A percentile compares a stretch with the other conserved stretches of the same genome.
phyloP scores from a whole-genome alignment of 2,797 vertebrate species.

The Hybognathus amarus region DNA sequence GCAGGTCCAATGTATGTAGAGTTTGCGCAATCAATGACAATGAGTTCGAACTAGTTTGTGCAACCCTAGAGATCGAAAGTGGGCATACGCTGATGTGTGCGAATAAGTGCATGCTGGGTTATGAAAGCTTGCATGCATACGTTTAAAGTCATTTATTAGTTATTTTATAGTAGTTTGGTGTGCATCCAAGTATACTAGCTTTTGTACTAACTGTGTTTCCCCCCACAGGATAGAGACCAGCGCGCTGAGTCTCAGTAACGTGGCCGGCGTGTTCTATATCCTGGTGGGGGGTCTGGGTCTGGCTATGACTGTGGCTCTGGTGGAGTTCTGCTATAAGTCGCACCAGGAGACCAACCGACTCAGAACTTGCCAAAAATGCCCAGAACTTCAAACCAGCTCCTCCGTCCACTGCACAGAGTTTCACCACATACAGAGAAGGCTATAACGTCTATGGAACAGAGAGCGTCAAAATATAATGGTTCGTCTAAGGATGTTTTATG shows the following conservation, averaged over 20 bases:
- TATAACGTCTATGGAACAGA: slow-evolving; percentile 99
- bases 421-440: slow-evolving; percentile 98
- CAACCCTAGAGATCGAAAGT: slow-evolving; percentile 8
- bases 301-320: slow-evolving; percentile 99
- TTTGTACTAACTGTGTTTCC: slow-evolving; percentile 63
- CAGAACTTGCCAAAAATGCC: slow-evolving; percentile 93
- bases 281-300: slow-evolving; percentile 97
- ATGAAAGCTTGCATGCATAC: slow-evolving; percentile 20
- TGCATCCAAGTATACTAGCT: neutral
- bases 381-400: slow-evolving; percentile 97
- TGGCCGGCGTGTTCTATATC: slow-evolving; percentile 99
- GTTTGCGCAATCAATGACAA: neutral
- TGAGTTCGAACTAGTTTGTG: slow-evolving; percentile 14
- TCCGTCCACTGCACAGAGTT: slow-evolving; percentile 92
- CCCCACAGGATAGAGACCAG: slow-evolving; percentile 96
- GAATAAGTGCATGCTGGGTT: slow-evolving; percentile 31
- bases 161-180: neutral
- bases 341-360: slow-evolving; percentile 96
- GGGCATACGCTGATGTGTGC: neutral
- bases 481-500: slow-evolving; percentile 61
- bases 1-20: neutral
- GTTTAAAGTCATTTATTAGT: slow-evolving; percentile 5
- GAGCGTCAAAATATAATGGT: slow-evolving; percentile 98
- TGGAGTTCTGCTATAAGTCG: slow-evolving; percentile 99
- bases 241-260: slow-evolving; percentile 98